These are phyloP conservation scores for Hyles lineata DNA, from an alignment of 2,888 invertebrate genomes.

Conservation along the genomic window DNA sequence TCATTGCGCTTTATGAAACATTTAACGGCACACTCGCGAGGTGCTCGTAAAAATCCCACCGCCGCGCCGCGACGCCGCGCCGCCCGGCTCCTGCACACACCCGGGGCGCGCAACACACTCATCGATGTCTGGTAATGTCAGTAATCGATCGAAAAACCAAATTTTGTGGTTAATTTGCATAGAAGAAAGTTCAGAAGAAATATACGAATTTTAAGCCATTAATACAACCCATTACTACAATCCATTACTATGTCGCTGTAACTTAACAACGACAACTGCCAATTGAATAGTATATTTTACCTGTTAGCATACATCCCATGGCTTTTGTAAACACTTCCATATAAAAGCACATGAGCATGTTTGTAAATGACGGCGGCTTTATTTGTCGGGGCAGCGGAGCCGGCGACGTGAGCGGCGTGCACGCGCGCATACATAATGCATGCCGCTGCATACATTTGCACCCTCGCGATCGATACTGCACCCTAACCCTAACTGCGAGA, in stretches of 20 bases:
- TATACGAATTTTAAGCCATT: no score
- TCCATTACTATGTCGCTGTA: no score
- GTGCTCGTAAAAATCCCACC: not conserved
- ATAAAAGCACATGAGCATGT: not conserved
- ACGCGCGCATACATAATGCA: constrained; percentile 47
- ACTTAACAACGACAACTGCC: no score
- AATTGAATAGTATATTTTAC: no score
- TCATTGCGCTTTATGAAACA: constrained; percentile 47
- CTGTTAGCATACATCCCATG: no score
- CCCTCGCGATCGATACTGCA: constrained; percentile 44
- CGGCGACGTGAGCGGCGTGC: not conserved
- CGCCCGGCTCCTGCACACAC: not conserved
- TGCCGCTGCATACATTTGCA: constrained; percentile 44
- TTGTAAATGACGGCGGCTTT: not conserved
- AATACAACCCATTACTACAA: no score
- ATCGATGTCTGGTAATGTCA: no score
- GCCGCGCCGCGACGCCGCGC: not conserved
- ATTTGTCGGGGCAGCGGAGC: not conserved
- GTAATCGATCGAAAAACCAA: no score
- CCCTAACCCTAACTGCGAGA: constrained; percentile 35
- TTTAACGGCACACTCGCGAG: constrained; percentile 35
- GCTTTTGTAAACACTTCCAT: no score
- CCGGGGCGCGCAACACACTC: not conserved
- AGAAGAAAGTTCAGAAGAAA: no score
- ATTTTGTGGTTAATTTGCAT: no score